A percentile compares a stretch with the other conserved stretches of the same genome.
phyloP scores from a whole-genome alignment of 2,797 vertebrate genomes.

The Gymnoscopelus braueri region DNA sequence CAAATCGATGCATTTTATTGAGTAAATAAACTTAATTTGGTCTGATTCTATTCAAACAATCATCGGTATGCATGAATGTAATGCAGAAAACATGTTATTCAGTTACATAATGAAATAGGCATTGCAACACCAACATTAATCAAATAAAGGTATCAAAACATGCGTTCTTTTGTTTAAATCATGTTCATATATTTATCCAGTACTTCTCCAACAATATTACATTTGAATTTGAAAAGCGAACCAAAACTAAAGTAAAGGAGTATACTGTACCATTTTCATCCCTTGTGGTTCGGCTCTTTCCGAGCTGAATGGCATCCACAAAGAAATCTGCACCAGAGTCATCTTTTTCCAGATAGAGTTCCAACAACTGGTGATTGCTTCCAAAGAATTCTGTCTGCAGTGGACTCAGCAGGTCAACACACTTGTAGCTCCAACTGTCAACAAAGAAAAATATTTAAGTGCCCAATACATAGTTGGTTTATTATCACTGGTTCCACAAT shows the following conservation, averaged over 20 bases:
- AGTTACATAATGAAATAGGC: too few species aligned
- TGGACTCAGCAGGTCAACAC: constrained; percentile 79
- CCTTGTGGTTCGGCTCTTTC: constrained; percentile 66
- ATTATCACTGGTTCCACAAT: too few species aligned
- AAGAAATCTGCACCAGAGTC: constrained; percentile 71
- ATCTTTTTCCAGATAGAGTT: constrained; percentile 72
- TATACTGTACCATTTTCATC: constrained; percentile 70
- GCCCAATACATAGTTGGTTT: not conserved
- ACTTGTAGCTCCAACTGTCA: constrained; percentile 88
- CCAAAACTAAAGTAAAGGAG: not conserved
- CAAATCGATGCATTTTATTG: too few species aligned
- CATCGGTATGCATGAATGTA: not conserved
- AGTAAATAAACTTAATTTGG: too few species aligned
- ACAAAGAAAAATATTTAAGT: not conserved
- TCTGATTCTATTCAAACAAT: too few species aligned
- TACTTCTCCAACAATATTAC: too few species aligned
- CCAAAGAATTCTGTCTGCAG: constrained; percentile 75
- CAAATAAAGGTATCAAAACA: not conserved
- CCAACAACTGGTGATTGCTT: constrained; percentile 66
- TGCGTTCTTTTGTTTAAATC: too few species aligned
- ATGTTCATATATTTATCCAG: too few species aligned
- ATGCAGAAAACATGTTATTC: not conserved
- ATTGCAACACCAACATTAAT: not conserved
- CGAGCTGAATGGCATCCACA: constrained; percentile 82
- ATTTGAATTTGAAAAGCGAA: not conserved